phyloP scores from a whole-genome alignment of 2,113 vertebrate species.

The Thryonomys swinderianus region DNA sequence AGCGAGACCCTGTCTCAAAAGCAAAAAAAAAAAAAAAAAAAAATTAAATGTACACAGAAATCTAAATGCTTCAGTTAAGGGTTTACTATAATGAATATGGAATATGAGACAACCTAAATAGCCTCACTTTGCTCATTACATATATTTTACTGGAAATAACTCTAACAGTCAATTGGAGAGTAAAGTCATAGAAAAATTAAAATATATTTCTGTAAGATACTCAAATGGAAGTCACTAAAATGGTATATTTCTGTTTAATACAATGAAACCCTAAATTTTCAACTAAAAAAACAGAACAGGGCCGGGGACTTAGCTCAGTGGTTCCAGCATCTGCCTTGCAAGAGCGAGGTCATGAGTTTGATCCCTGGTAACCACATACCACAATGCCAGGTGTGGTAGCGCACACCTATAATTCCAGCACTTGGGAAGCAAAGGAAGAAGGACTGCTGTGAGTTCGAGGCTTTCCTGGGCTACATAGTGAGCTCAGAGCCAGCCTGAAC shows the following conservation, averaged over 20 bases:
- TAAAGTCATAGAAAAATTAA: conserved; percentile 17
- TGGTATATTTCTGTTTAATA: neutral
- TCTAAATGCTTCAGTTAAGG: neutral
- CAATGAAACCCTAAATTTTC: conserved; percentile 5
- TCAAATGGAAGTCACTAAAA: conserved; percentile 24
- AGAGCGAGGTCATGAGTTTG: no score
- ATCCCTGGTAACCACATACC: no score
- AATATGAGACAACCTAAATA: conserved; percentile 32
- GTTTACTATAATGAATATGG: neutral
- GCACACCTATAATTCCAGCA: no score
- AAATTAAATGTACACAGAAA: neutral
- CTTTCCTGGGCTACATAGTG: no score
- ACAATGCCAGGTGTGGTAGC: no score
- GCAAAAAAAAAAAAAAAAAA: no score
- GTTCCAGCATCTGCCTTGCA: no score
- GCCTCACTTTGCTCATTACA: neutral
- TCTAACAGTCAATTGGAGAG: conserved; percentile 7
- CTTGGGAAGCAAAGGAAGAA: no score
- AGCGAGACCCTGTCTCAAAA: no score
- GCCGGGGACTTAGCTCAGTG: no score
- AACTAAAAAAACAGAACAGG: neutral
- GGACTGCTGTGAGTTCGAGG: no score
- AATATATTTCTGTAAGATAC: neutral
- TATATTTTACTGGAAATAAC: neutral
- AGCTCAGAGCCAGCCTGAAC: no score